Conservation (phyloP, 2,113 vertebrate species). For the Polypterus senegalus region DNA sequence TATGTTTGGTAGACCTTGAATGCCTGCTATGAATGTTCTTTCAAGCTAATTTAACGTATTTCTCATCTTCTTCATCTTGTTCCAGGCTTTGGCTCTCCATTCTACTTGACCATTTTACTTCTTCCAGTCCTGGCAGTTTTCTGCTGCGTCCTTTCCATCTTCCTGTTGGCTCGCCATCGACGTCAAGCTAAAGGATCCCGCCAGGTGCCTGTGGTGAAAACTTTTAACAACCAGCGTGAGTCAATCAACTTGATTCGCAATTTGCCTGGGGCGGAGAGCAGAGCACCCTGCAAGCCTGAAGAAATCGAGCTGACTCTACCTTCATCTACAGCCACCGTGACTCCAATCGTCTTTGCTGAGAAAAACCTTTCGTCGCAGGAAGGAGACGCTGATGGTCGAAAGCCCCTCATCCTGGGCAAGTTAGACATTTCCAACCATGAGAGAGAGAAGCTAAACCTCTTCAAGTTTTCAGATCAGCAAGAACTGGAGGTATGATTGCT, state of each 20-base stretch:
- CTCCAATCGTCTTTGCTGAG: no score
- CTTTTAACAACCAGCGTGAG: constrained; percentile 61
- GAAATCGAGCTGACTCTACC: constrained; percentile 57
- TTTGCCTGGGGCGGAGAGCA: constrained; percentile 30
- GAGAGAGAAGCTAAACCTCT: constrained; percentile 56
- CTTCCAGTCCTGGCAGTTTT: background rate
- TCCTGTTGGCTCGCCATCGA: constrained; percentile 43
- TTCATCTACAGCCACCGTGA: constrained; percentile 20
- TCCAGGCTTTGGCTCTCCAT: no score
- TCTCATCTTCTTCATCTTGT: no score
- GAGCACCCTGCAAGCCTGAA: constrained; percentile 31
- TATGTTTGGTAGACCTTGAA: no score
- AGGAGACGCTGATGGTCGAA: constrained; percentile 25
- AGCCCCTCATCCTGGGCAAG: constrained; percentile 40
- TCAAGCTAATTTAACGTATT: no score
- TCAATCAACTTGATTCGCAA: constrained; percentile 57
- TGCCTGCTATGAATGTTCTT: no score
- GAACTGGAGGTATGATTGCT: constrained; percentile 49
- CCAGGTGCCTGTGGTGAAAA: constrained; percentile 36
- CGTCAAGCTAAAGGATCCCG: constrained; percentile 39
- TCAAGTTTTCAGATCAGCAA: constrained; percentile 45
- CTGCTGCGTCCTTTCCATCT: constrained; percentile 33
- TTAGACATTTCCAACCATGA: constrained; percentile 58
- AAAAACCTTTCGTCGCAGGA: background rate
- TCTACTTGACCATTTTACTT: background rate